A percentile compares a stretch with the other conserved stretches of the same genome.
Evolutionary conservation across 1,140 invertebrate genomes (phyloP).

Genomic region (Diabrotica virgifera): DNA sequence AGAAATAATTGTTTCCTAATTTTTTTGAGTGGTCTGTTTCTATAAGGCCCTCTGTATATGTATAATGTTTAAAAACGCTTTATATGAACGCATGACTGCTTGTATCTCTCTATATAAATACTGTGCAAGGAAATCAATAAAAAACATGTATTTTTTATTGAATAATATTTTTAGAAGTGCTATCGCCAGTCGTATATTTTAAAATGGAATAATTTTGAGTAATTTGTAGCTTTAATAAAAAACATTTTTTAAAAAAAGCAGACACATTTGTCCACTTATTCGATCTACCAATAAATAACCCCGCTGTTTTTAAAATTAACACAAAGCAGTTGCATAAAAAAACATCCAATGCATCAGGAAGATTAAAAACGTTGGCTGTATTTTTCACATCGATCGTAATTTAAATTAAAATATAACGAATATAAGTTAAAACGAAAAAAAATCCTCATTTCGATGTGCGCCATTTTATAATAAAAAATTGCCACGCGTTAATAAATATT

Average conservation of each 20-base stretch:
- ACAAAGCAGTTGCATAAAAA: slow-evolving; percentile 16
- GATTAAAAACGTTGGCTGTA: slow-evolving; percentile 17
- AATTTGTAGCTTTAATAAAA: neutral
- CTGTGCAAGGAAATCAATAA: too few relatives aligned
- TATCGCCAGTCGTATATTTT: too few relatives aligned
- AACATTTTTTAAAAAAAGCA: neutral
- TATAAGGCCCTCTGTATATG: too few relatives aligned
- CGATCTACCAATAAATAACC: neutral
- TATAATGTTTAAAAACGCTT: too few relatives aligned
- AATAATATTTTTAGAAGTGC: too few relatives aligned
- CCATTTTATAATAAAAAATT: slow-evolving; percentile 36
- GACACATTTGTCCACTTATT: neutral
- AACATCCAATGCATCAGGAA: slow-evolving; percentile 9
- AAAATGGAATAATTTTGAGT: neutral
- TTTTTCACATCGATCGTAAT: slow-evolving; percentile 18
- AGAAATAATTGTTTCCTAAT: too few relatives aligned
- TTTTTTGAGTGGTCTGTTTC: too few relatives aligned
- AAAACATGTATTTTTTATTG: too few relatives aligned
- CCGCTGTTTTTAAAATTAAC: neutral
- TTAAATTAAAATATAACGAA: slow-evolving; percentile 22
- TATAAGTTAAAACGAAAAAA: slow-evolving; percentile 21
- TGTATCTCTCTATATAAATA: too few relatives aligned
- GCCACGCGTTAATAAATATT: slow-evolving; percentile 35
- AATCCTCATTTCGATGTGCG: slow-evolving; percentile 36
- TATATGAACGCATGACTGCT: too few relatives aligned